Percentiles rank a stretch among this genome's conserved stretches.
These are phyloP conservation scores for Pangasius djambal DNA, from an alignment of 2,797 vertebrate species.

Conservation along the genomic window DNA sequence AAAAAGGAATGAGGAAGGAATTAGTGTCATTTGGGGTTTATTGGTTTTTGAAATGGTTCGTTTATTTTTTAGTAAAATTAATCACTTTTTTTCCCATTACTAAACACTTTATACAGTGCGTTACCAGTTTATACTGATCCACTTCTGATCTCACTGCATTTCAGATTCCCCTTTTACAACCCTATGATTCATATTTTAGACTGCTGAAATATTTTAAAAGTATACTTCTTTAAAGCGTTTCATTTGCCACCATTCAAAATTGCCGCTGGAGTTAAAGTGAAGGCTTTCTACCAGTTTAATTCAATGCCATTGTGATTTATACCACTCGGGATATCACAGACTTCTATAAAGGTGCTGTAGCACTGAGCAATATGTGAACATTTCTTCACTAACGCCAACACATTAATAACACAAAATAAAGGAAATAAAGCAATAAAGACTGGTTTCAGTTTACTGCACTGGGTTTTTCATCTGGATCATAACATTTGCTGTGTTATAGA, in stretches of 20 bases:
- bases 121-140: background rate
- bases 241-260: background rate
- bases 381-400: background rate
- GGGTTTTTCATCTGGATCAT: background rate
- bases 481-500: background rate
- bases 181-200: background rate
- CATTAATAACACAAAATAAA: background rate
- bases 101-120: background rate
- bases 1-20: constrained; percentile 14
- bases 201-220: background rate
- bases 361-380: background rate
- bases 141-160: background rate
- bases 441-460: background rate
- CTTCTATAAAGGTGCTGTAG: background rate
- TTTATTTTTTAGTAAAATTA: constrained; percentile 3
- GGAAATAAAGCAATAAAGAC: background rate
- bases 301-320: background rate
- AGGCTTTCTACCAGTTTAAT: background rate
- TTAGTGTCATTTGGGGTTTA: background rate
- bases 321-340: background rate
- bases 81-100: background rate
- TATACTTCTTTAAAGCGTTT: background rate
- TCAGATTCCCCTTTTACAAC: background rate
- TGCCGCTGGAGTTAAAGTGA: background rate
- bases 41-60: background rate